Percentiles rank a stretch among this genome's conserved stretches.
Evolutionary conservation across 92 coral and sea anemone genomes (phyloP).

Genomic region (Galaxea fascicularis): DNA sequence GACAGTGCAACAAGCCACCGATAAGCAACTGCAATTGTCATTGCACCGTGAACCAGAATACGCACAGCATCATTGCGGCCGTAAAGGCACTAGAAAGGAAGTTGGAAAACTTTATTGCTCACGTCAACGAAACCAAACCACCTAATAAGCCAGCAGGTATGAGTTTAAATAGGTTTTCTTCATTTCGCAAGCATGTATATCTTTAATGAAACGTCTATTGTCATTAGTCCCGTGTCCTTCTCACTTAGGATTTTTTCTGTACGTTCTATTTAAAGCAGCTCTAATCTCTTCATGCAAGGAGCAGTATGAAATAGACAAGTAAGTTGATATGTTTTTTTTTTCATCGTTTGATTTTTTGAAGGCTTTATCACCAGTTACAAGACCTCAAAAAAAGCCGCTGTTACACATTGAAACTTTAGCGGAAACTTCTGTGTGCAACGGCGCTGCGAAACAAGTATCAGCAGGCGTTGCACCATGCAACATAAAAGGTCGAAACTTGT

Average conservation of each 20-base stretch:
- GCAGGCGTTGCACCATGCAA: too few species aligned
- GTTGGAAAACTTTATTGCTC: not conserved
- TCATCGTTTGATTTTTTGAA: not conserved
- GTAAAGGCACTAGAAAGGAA: not conserved
- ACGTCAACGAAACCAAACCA: not conserved
- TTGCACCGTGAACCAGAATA: too few species aligned
- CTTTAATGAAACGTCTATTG: not conserved
- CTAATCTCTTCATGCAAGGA: conserved; percentile 11
- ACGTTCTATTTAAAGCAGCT: not conserved
- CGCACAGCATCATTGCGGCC: not conserved
- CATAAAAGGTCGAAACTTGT: too few species aligned
- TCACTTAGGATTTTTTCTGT: too few species aligned
- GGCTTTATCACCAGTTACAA: not conserved
- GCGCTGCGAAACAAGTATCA: too few species aligned
- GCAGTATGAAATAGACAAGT: conserved; percentile 15
- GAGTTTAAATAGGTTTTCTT: not conserved
- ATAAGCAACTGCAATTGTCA: too few species aligned
- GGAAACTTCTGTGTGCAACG: too few species aligned
- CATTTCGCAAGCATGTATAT: not conserved
- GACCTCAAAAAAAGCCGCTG: too few species aligned
- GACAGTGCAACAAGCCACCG: too few species aligned
- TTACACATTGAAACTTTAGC: too few species aligned
- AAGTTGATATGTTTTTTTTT: not conserved
- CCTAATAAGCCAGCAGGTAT: not conserved
- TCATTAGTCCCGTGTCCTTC: too few species aligned